Evolutionary conservation across 2,888 invertebrate species (phyloP), one percentile per base, ranked within the genome.

Genomic region (Eupeodes luniger): DNA sequence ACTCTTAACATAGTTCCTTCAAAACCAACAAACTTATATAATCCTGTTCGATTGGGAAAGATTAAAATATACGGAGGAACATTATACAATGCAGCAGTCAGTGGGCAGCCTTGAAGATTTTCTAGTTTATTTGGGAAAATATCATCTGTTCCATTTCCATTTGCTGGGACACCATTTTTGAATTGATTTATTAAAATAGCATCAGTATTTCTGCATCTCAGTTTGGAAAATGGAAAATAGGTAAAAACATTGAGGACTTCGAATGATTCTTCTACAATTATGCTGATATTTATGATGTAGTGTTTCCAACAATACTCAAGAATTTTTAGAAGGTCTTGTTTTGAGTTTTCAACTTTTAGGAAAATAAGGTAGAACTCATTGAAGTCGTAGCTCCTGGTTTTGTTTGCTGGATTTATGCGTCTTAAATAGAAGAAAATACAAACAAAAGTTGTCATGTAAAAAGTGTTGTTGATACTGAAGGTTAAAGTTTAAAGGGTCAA

Each of bases 1-100:
- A 84, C 89, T 5, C 77, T 14, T 5, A 91, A 27, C n/a, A 91
- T n/a, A 4, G 75, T 64, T 7, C 90, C 91, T 64, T 91, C 91
- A 53, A 91, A 90, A 6, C 90, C 91, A 34, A 83, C 82, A 5
- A 90, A 89, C 3, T 81, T 70, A 61, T 81, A 75, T 34, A 76
- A 62, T 9, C 88, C 90, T 4, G 55, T 62, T 12, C 9, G 14
- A 11, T 85, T 80, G 3, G 76, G 61, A 16, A 59, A 14, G 51
- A 89, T 86, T 12, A 89, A 87, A 5, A 91, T 59, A 61, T 89
- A 91, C 1, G 91, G 91, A 12, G 91, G 91, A 4, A 78, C 69
- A 62, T 91, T 55, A 89, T 89, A 90, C 36, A 90, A 76, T 4
- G 90, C 91, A 19, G 89, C 89, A 7, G 16, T 70, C 0, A 91